Evolutionary conservation across 1,140 invertebrate genomes (phyloP), one percentile per base, ranked within the genome.

Genomic region (Drosophila obscura): DNA sequence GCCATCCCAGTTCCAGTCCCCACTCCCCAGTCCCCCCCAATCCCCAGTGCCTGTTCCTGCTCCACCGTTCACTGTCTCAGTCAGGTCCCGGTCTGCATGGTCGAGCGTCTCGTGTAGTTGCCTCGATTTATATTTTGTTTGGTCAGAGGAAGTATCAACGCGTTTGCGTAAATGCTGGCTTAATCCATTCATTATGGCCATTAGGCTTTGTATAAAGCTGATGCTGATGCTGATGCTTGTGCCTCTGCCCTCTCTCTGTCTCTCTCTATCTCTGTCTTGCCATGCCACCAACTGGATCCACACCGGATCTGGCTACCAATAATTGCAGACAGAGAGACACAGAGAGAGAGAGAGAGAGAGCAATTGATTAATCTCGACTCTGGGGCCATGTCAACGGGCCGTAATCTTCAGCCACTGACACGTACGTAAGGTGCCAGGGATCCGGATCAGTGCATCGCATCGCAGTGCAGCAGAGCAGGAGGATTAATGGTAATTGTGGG

Each of bases 41-140:
- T 24, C 28, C 28, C 28, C 28, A 7, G 1, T 15, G 15, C 52
- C 28, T 52, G 15, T 15, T 39, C 43, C 49, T 22, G 41, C 24
- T 49, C 24, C 26, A n/a, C 15, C 22, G 19, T 19, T 19, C 31
- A 31, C 31, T 31, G 31, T 9, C 22, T 41, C 49, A 24, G 74
- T 50, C 67, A 64, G 68, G 49, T 55, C 52, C 64, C 62, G 68
- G 49, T 50, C 52, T 59, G 59, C 80, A 60, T 31, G 31, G 31
- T 31, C 31, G 31, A 9, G 8, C 9, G 31, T 31, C 31, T 31
- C 31, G 2, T 68, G 80, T 69, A 72, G 71, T 79, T 82, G 58
- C 57, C 75, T 83, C 83, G 77, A 88, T 87, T 88, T 87, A 87
- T 88, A 87, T 88, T 82, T 83, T 87, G 83, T 87, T 87, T 87